These are phyloP conservation scores for Centropus unirufus DNA, from an alignment of 2,113 vertebrate genomes.

Conservation along the genomic window DNA sequence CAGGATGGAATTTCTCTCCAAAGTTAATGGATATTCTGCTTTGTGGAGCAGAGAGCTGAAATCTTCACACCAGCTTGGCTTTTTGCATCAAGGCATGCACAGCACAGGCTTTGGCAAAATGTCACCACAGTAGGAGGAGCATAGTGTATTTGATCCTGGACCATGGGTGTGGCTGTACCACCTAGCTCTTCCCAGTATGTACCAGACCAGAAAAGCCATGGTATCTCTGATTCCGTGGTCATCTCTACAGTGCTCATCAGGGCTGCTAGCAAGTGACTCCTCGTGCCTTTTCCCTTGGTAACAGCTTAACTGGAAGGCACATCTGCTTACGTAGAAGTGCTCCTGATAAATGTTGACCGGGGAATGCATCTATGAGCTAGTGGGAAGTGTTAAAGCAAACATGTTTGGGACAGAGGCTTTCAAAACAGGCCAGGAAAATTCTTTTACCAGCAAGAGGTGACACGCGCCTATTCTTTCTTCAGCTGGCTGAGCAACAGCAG, in stretches of 20 bases:
- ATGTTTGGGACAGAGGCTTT: conserved; percentile 70
- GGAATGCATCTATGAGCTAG: conserved; percentile 44
- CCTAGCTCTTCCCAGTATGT: not conserved
- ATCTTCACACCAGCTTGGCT: not conserved
- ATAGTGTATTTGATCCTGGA: not conserved
- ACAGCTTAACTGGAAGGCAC: not conserved
- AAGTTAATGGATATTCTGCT: not conserved
- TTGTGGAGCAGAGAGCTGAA: not conserved
- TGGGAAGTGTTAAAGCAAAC: conserved; percentile 60
- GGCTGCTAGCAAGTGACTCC: accelerated
- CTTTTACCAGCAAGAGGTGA: conserved; percentile 73
- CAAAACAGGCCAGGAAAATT: conserved; percentile 65
- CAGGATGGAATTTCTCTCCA: not conserved
- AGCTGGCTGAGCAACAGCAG: conserved; percentile 80
- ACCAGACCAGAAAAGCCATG: accelerated
- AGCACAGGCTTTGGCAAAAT: not conserved
- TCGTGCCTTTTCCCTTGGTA: not conserved
- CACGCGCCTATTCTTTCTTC: conserved; percentile 75
- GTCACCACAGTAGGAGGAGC: not conserved
- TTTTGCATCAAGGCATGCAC: not conserved
- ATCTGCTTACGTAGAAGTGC: not conserved
- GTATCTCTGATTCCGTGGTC: not conserved
- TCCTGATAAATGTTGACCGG: conserved; percentile 59
- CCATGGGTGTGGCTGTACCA: not conserved
- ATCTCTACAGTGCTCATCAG: accelerated